A percentile compares a stretch with the other conserved stretches of the same genome.
Evolutionary conservation across 2,888 invertebrate species (phyloP).

Genomic region (Tenthredo mesomela): DNA sequence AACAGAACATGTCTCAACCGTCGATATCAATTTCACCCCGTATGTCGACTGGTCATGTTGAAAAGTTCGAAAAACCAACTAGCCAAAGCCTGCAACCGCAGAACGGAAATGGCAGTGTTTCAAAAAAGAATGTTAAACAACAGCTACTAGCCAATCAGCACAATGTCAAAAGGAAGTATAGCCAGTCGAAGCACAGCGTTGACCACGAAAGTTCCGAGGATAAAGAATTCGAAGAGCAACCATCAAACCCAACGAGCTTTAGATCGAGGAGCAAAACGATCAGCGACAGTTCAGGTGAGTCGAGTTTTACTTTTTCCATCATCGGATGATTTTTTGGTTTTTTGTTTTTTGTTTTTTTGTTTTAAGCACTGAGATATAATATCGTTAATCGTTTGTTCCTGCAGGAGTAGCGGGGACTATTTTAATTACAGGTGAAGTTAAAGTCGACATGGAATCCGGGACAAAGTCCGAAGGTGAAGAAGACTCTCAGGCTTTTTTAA

Average conservation of each 20-base stretch:
- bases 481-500: constrained; percentile 85
- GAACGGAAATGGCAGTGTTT: constrained; percentile 75
- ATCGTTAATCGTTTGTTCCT: neutral
- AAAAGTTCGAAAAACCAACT: constrained; percentile 72
- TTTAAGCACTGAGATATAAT: constrained; percentile 24
- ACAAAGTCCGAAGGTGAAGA: constrained; percentile 94
- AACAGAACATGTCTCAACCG: constrained; percentile 76
- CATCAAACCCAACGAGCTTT: constrained; percentile 80
- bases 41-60: constrained; percentile 74
- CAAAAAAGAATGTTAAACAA: constrained; percentile 91
- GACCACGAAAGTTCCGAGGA: constrained; percentile 91
- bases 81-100: constrained; percentile 64
- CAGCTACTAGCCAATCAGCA: constrained; percentile 83
- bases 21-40: constrained; percentile 73
- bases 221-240: constrained; percentile 85
- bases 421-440: constrained; percentile 71
- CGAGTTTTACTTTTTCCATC: neutral
- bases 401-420: constrained; percentile 35
- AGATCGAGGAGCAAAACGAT: constrained; percentile 95
- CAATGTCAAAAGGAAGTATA: constrained; percentile 71
- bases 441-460: constrained; percentile 83
- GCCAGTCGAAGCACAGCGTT: constrained; percentile 81
- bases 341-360: constrained; percentile 6
- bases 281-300: constrained; percentile 88
- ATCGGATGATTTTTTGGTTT: neutral